These are phyloP conservation scores for Erebia aethiops DNA, from an alignment of 2,888 invertebrate genomes.

Conservation along the genomic window DNA sequence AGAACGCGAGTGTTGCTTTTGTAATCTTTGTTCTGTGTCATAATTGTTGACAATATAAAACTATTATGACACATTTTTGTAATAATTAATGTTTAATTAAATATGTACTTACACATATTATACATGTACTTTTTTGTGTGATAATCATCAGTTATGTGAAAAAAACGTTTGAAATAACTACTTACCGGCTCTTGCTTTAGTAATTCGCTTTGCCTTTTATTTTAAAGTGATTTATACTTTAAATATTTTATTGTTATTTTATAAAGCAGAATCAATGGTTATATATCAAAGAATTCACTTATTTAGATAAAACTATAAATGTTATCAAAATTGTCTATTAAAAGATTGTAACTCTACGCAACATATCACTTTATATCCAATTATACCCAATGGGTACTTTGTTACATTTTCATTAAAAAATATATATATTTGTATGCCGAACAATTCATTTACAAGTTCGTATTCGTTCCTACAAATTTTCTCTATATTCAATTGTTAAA, in stretches of 20 bases:
- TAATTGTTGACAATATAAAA: background rate
- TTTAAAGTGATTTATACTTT: background rate
- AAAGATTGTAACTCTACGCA: conserved; percentile 30
- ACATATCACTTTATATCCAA: conserved; percentile 41
- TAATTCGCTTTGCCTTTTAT: background rate
- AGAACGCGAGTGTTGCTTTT: conserved; percentile 47
- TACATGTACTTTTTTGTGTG: conserved; percentile 1
- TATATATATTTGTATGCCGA: conserved; percentile 10
- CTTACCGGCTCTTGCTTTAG: background rate
- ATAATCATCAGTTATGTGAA: background rate
- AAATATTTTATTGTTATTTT: background rate
- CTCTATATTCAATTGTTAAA: conserved; percentile 10
- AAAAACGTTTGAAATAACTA: background rate
- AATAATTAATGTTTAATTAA: background rate
- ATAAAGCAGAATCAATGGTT: too few relatives aligned
- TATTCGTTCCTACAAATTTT: conserved; percentile 23
- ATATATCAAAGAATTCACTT: conserved; percentile 10
- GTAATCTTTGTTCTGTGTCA: conserved; percentile 26
- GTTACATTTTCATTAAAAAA: conserved; percentile 27
- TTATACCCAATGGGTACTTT: conserved; percentile 27
- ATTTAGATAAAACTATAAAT: conserved; percentile 12
- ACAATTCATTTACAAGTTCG: conserved; percentile 14
- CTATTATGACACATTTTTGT: conserved; percentile 1
- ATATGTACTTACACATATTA: too few relatives aligned
- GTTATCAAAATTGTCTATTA: conserved; percentile 19